phyloP scores from a whole-genome alignment of 2,888 invertebrate genomes.

The Eudemis profundana region DNA sequence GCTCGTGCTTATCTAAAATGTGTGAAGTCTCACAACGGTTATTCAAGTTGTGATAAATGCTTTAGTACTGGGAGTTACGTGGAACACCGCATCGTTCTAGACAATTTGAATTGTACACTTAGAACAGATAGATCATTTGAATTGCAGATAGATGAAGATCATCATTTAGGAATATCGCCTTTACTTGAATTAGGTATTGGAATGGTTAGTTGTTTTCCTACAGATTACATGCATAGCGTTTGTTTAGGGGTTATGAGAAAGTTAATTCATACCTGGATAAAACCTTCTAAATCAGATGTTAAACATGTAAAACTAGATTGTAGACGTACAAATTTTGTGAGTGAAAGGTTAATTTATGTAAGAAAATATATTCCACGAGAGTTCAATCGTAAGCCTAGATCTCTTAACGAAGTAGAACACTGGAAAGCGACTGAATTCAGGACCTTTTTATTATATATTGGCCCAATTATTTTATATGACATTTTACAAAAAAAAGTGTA shows the following conservation, averaged over 20 bases:
- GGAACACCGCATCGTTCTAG: conserved; percentile 1
- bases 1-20: conserved; percentile 13
- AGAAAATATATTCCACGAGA: neutral
- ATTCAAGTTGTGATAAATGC: conserved; percentile 17
- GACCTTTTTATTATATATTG: neutral
- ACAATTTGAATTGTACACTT: neutral
- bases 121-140: conserved; percentile 5
- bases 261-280: neutral
- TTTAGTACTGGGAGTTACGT: conserved; percentile 1
- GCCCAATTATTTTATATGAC: conserved; percentile 1
- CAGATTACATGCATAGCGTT: conserved; percentile 11
- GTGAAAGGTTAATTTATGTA: conserved; percentile 3
- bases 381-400: conserved; percentile 8
- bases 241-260: conserved; percentile 7
- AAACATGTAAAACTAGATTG: conserved; percentile 8
- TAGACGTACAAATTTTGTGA: neutral
- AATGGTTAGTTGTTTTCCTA: neutral
- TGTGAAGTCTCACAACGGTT: conserved; percentile 4
- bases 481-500: conserved; percentile 2
- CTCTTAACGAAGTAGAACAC: neutral
- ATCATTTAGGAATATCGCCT: conserved; percentile 1
- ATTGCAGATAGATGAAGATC: conserved; percentile 8
- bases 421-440: conserved; percentile 13
- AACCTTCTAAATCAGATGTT: conserved; percentile 4
- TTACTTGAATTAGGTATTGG: neutral